phyloP scores from a whole-genome alignment of 92 coral and sea anemone genomes.

The Blastomussa wellsi region DNA sequence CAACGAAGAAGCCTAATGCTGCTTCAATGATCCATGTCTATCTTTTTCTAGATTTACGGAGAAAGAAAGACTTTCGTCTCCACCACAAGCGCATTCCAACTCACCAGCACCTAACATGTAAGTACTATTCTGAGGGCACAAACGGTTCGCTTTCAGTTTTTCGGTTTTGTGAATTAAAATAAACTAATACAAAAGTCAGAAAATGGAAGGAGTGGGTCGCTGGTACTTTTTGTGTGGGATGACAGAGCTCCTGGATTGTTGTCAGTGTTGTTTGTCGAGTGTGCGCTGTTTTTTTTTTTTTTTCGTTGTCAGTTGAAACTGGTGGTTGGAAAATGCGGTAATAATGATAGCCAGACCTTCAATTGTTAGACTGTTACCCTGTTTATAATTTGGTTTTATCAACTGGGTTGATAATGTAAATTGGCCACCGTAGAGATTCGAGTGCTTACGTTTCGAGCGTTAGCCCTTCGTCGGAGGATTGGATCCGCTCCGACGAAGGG shows the following conservation, averaged over 20 bases:
- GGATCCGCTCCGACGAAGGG: no score
- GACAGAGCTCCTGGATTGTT: neutral
- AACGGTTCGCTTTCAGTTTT: no score
- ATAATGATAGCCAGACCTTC: neutral
- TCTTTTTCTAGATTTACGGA: slow-evolving; percentile 66
- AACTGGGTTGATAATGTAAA: no score
- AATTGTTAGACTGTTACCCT: no score
- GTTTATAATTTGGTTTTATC: no score
- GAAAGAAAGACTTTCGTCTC: slow-evolving; percentile 83
- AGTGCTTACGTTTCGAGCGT: no score
- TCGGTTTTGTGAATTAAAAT: neutral
- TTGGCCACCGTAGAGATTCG: no score
- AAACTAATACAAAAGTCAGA: neutral
- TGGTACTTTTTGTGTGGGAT: neutral
- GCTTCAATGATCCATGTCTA: no score
- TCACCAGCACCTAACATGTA: slow-evolving; percentile 67
- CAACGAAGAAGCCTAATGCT: no score
- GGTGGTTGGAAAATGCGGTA: neutral
- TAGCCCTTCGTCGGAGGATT: no score
- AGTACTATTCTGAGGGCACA: no score
- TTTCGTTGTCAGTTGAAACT: neutral
- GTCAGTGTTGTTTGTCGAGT: neutral
- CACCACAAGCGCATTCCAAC: slow-evolving; percentile 73
- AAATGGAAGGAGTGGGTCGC: neutral
- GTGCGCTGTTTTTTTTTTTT: no score